Evolutionary conservation across 2,113 vertebrate species (phyloP).

Genomic region (Scytalopus superciliaris): DNA sequence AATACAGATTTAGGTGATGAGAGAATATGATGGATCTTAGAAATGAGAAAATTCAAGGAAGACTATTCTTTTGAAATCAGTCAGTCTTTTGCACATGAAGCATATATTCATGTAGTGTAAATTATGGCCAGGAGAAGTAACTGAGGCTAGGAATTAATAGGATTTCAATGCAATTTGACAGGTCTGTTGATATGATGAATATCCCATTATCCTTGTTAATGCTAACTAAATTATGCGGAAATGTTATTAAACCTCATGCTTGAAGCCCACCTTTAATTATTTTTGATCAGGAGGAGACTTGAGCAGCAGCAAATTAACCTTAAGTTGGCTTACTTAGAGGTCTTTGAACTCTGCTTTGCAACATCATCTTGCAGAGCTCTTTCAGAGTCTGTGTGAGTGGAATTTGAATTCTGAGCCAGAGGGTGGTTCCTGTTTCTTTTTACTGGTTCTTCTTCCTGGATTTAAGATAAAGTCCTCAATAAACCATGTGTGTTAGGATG

Average conservation of each 20-base stretch:
- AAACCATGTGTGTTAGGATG: neutral
- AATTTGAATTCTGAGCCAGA: neutral
- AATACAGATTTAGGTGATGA: neutral
- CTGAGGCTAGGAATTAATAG: neutral
- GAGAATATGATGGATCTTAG: neutral
- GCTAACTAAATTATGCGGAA: neutral
- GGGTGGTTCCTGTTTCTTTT: neutral
- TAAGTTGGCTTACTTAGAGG: neutral
- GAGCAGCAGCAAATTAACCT: neutral
- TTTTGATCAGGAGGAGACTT: neutral
- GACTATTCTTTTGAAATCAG: neutral
- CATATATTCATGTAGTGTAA: neutral
- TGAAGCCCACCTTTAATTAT: slow-evolving; percentile 13
- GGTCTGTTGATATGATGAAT: slow-evolving; percentile 1
- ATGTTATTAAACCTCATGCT: neutral
- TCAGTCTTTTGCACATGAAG: neutral
- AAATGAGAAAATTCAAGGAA: neutral
- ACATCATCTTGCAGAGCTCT: neutral
- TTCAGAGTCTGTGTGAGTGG: neutral
- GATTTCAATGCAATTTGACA: neutral
- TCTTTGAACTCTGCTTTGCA: neutral
- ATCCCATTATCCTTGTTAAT: neutral
- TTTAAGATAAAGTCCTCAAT: neutral
- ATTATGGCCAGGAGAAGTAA: neutral
- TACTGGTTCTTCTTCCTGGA: neutral